Evolutionary conservation across 2,113 vertebrate species (phyloP).

Genomic region (Oncorhynchus gorbuscha): DNA sequence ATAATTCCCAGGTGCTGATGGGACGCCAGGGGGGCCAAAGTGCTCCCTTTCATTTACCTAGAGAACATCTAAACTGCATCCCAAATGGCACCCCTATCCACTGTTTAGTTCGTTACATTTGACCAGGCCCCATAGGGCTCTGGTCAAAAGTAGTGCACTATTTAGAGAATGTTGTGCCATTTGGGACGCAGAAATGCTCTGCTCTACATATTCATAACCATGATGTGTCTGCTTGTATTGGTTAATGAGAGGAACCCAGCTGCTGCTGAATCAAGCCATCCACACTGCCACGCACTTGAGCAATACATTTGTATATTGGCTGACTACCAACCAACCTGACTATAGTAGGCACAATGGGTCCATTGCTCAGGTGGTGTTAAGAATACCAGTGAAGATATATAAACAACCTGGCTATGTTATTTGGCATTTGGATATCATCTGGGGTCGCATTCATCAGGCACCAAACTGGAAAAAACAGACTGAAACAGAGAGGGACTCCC

Average conservation of each 20-base stretch:
- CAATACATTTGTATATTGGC: constrained; percentile 67
- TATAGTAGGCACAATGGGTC: constrained; percentile 36
- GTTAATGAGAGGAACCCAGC: constrained; percentile 69
- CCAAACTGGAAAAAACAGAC: no score
- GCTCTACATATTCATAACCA: constrained; percentile 39
- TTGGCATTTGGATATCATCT: constrained; percentile 5
- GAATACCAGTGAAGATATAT: constrained; percentile 54
- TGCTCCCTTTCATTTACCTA: constrained; percentile 58
- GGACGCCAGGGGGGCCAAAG: constrained; percentile 52
- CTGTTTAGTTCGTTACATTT: no score
- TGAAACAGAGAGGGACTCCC: no score
- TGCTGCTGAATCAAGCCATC: constrained; percentile 47
- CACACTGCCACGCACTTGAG: constrained; percentile 20
- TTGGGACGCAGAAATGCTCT: neutral
- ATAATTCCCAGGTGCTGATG: constrained; percentile 73
- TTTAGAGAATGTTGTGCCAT: no score
- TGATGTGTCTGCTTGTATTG: constrained; percentile 61
- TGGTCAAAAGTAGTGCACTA: no score
- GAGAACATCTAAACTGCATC: constrained; percentile 28
- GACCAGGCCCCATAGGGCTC: no score
- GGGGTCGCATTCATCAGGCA: neutral
- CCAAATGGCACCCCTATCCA: no score
- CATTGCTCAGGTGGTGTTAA: constrained; percentile 61
- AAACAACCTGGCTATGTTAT: neutral
- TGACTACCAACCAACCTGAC: constrained; percentile 47